Conservation (phyloP, 2,888 invertebrate genomes). For the Parnassius glacialis region DNA sequence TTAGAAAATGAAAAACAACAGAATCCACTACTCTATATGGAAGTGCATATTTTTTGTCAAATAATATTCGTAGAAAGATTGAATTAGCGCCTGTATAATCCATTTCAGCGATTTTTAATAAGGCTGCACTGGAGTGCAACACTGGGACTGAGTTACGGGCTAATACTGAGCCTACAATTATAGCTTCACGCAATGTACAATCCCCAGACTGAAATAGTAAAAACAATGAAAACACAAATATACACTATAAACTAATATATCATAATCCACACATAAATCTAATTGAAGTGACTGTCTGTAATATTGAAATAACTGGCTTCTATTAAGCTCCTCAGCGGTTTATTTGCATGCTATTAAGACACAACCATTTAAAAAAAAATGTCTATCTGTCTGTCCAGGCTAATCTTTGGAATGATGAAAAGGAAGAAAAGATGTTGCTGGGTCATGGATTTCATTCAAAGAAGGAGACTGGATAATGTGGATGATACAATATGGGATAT, state of each 20-base stretch:
- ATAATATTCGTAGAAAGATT: constrained; percentile 94
- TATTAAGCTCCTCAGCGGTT: too few relatives aligned
- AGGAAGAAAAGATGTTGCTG: too few relatives aligned
- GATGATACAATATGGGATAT: too few relatives aligned
- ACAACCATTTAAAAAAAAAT: too few relatives aligned
- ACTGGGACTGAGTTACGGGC: constrained; percentile 96
- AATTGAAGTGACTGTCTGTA: too few relatives aligned
- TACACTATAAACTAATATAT: neutral
- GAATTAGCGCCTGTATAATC: constrained; percentile 97
- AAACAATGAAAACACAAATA: constrained; percentile 4
- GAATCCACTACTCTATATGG: constrained; percentile 97
- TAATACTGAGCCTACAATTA: constrained; percentile 95
- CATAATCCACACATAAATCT: too few relatives aligned
- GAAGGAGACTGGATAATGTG: too few relatives aligned
- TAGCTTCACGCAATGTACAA: constrained; percentile 97
- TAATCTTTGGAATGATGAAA: too few relatives aligned
- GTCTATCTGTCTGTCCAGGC: too few relatives aligned
- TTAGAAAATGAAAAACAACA: constrained; percentile 95
- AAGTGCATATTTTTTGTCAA: constrained; percentile 98
- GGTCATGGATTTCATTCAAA: too few relatives aligned
- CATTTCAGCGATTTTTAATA: constrained; percentile 98
- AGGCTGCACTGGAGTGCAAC: constrained; percentile 96
- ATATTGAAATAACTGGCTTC: too few relatives aligned
- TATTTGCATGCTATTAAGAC: too few relatives aligned
- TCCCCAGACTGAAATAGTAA: constrained; percentile 86